Base-by-base conservation (phyloP, 1,140 invertebrate species). In the Amyelois transitella region DNA sequence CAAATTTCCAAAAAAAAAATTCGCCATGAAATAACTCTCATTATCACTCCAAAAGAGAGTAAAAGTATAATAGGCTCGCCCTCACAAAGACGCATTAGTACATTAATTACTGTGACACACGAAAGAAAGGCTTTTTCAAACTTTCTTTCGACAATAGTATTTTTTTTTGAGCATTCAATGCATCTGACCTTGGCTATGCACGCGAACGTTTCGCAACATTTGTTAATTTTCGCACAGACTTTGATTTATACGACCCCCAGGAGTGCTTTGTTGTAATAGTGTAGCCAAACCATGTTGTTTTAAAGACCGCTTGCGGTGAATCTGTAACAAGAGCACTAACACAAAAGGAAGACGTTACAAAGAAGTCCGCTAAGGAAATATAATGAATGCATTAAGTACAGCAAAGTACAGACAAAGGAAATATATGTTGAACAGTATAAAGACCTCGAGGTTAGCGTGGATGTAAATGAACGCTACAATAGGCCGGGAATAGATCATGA, bases 231-330 rank as follows among this genome's bases (percentile, higher is more conserved):
- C 74, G 75, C 78, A 79, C 71, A 72, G 62, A 62, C 62, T 51
- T 53, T 86, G 80, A 88, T 86, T 86, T 88, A 86, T 84, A 38
- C 64, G 18, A 56, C 57, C 61, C 62, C 44, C 38, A 49, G 53
- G 63, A 71, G 52, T 48, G 58, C 66, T 77, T 82, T 81, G 78
- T 86, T 72, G 62, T 62, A 51, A 57, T 28, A 22, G 53, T 61
- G 18, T 51, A 71, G 55, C 45, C 62, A 57, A 66, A 58, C 48
- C 53, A 43, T 71, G 57, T 80, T 80, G 78, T 84, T 77, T 67
- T 72, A 76, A 75, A 72, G 72, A 81, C 81, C 80, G 69, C 80
- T 84, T 78, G 79, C 60, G 74, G 80, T 64, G 78, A 75, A 76
- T 75, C 72, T 63, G 69, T 77, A 81, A 72, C 72, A 74, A 48